Evolutionary conservation across 1,140 invertebrate species (phyloP).

Genomic region (Condylostylus longicornis): DNA sequence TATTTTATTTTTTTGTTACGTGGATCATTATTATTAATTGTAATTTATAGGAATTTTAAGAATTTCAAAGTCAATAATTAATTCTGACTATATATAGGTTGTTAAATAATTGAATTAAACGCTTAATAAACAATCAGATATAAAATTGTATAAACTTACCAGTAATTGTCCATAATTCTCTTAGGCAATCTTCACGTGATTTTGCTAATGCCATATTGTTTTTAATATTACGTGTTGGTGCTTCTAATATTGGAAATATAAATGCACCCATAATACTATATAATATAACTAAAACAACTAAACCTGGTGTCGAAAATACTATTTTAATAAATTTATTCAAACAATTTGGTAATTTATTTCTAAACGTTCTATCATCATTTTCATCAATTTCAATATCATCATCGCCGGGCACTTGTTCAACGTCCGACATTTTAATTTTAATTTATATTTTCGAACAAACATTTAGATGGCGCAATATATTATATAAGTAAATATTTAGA

Average conservation of each 20-base stretch:
- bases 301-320: constrained; percentile 25
- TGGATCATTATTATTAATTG: too few species aligned
- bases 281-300: constrained; percentile 26
- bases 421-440: constrained; percentile 32
- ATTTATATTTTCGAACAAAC: too few species aligned
- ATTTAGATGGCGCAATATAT: too few species aligned
- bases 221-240: constrained; percentile 26
- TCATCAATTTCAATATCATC: constrained; percentile 2
- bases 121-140: not conserved
- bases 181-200: constrained; percentile 30
- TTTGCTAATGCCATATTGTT: constrained; percentile 27
- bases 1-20: too few species aligned
- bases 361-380: not conserved
- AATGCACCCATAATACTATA: constrained; percentile 31
- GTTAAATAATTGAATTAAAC: too few species aligned
- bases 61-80: too few species aligned
- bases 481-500: too few species aligned
- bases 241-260: constrained; percentile 32
- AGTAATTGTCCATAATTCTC: constrained; percentile 33
- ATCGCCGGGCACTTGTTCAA: constrained; percentile 25
- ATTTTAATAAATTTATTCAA: constrained; percentile 22
- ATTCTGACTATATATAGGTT: too few species aligned
- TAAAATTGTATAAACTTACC: constrained; percentile 19
- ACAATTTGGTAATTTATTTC: constrained; percentile 9
- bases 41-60: too few species aligned